phyloP scores from a whole-genome alignment of 2,113 vertebrate genomes.

The Vicugna pacos region DNA sequence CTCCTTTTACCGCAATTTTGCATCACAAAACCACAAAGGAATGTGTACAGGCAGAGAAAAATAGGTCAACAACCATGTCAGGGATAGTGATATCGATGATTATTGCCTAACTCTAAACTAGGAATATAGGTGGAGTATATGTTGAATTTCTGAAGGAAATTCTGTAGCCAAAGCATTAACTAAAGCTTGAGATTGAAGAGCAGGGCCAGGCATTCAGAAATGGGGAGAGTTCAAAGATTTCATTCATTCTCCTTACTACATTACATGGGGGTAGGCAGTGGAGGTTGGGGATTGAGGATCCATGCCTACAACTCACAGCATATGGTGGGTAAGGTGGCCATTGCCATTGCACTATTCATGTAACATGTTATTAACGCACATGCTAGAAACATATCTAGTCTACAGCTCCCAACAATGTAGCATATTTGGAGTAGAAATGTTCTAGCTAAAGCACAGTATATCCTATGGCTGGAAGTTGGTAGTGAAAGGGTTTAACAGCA shows the following conservation, averaged over 20 bases:
- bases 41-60: background rate
- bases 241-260: background rate
- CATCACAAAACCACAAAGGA: background rate
- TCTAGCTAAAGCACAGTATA: background rate
- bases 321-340: rapidly evolving
- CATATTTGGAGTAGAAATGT: background rate
- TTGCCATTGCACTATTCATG: background rate
- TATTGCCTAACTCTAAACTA: background rate
- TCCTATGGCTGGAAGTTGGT: background rate
- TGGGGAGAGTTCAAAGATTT: no score
- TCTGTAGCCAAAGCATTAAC: background rate
- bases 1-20: background rate
- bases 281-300: background rate
- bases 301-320: background rate
- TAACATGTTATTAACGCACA: background rate
- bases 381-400: background rate
- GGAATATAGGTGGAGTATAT: background rate
- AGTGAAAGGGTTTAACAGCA: background rate
- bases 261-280: background rate
- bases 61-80: background rate
- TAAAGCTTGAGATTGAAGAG: background rate
- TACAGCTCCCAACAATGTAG: background rate
- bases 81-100: background rate
- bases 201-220: background rate
- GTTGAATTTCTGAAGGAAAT: background rate